These are phyloP conservation scores for Apis mellifera DNA, from an alignment of 1,140 invertebrate genomes.

Conservation along the genomic window DNA sequence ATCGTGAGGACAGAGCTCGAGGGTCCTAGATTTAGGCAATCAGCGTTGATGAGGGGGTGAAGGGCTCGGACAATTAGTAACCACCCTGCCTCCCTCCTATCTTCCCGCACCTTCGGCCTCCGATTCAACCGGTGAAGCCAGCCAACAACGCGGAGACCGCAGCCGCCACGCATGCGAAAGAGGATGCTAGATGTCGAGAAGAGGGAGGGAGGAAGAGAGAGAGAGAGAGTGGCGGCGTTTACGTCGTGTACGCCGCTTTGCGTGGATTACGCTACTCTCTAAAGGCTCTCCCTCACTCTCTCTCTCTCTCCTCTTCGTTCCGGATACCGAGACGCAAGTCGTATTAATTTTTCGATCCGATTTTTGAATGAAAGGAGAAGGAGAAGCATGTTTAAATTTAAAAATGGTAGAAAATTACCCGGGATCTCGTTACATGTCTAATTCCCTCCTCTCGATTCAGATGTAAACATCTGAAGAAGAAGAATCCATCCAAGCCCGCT, in stretches of 20 bases:
- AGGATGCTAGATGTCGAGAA: slow-evolving; percentile 14
- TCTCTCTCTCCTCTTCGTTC: no score
- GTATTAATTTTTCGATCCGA: no score
- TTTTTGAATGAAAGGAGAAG: no score
- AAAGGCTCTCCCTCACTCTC: slow-evolving; percentile 15
- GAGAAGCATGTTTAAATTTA: no score
- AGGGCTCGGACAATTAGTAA: slow-evolving; percentile 80
- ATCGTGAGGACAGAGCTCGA: slow-evolving; percentile 66
- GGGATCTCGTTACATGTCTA: no score
- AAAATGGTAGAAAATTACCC: no score
- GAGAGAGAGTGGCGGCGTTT: slow-evolving; percentile 2
- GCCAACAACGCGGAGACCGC: slow-evolving; percentile 62
- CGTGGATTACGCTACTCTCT: slow-evolving; percentile 33
- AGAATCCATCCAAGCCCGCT: background rate
- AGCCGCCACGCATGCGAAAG: slow-evolving; percentile 65
- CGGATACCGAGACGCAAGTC: no score
- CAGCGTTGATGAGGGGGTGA: slow-evolving; percentile 79
- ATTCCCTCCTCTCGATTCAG: no score
- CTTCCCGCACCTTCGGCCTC: slow-evolving; percentile 48
- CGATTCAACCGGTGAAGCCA: slow-evolving; percentile 56
- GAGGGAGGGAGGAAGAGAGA: background rate
- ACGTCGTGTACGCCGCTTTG: slow-evolving; percentile 38
- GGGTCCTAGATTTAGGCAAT: slow-evolving; percentile 81
- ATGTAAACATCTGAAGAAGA: background rate
- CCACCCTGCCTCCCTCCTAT: slow-evolving; percentile 60